Conservation (phyloP, 2,888 invertebrate genomes). For the Conus canariensis region DNA sequence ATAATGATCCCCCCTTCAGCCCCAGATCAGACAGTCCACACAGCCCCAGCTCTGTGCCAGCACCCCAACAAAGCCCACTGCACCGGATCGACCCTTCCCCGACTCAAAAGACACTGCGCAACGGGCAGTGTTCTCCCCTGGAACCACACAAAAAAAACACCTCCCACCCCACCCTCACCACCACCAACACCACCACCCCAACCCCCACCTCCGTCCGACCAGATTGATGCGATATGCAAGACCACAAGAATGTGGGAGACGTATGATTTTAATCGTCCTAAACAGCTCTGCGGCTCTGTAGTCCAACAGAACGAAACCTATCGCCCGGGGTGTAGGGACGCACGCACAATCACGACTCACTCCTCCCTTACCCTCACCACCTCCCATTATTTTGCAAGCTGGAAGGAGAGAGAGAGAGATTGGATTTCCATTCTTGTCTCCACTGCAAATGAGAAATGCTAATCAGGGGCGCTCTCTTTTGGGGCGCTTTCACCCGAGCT, state of each 20-base stretch:
- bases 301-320: background rate
- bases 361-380: background rate
- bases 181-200: too few relatives aligned
- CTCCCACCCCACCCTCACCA: too few relatives aligned
- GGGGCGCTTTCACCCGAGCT: conserved; percentile 10
- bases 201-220: too few relatives aligned
- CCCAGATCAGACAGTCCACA: background rate
- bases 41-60: background rate
- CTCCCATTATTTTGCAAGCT: too few relatives aligned
- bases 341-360: background rate
- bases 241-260: background rate
- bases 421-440: conserved; percentile 19
- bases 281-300: background rate
- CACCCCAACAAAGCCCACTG: background rate
- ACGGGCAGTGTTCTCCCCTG: background rate
- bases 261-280: conserved; percentile 20
- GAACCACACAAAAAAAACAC: background rate
- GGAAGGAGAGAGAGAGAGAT: background rate
- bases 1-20: background rate
- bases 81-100: background rate
- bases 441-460: conserved; percentile 31
- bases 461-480: conserved; percentile 3
- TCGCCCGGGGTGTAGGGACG: background rate
- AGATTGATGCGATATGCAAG: too few relatives aligned
- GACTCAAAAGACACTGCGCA: background rate